Conservation (phyloP, 2,797 vertebrate genomes). For the Silurus lanzhouensis region DNA sequence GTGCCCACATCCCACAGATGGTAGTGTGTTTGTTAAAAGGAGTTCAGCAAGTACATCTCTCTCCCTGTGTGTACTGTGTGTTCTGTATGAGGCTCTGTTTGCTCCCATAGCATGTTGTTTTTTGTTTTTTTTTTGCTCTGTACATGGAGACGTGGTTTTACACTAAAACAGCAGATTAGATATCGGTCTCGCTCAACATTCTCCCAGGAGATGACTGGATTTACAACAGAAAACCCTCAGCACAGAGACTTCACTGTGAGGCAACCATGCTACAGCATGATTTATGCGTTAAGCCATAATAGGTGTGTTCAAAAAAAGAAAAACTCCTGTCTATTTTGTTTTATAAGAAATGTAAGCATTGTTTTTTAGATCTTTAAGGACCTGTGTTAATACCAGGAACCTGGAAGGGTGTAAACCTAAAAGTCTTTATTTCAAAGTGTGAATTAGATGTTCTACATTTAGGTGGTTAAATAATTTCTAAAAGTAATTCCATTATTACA, state of each 20-base stretch:
- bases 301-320: neutral
- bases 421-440: neutral
- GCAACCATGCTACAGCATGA: neutral
- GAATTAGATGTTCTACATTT: neutral
- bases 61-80: neutral
- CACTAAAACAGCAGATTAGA: neutral
- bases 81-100: neutral
- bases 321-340: too few species aligned
- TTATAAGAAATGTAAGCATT: neutral
- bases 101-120: neutral
- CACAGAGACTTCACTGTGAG: neutral
- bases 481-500: too few species aligned
- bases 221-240: slow-evolving; percentile 6
- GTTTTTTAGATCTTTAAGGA: too few species aligned
- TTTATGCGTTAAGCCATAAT: neutral
- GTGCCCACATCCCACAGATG: neutral
- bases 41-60: neutral
- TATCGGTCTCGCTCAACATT: neutral
- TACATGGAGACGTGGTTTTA: neutral
- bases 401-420: neutral
- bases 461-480: neutral
- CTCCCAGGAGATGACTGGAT: slow-evolving; percentile 1
- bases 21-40: neutral
- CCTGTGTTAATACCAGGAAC: neutral
- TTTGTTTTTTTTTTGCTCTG: neutral